Evolutionary conservation across 2,888 invertebrate genomes (phyloP), one percentile per base, ranked within the genome.

Genomic region (Leptarthrus brevirostris): DNA sequence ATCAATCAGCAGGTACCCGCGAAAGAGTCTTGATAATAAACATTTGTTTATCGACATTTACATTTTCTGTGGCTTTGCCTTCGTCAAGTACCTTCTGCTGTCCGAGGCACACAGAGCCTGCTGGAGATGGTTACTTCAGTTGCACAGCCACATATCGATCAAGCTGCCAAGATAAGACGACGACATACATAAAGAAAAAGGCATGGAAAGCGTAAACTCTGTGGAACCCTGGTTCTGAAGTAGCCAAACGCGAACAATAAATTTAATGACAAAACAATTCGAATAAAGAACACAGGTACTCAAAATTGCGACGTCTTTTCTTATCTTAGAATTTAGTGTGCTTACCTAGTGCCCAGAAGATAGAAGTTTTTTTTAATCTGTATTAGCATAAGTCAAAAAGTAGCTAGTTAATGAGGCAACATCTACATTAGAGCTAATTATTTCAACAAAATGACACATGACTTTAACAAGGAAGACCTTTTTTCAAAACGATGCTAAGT

Each of bases 21-120:
- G 36, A 16, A 26, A 66, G 16, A 66, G 30, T 26, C 12, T n/a
- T n/a, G n/a, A 14, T 26, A 5, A 10, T 16, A 24, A 66, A 66
- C 66, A 66, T 66, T 66, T 66, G 66, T 49, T 66, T 66, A 66
- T 66, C 66, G 66, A 49, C 66, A 66, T 66, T 66, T 47, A 66
- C 66, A 66, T 66, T 66, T 66, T 47, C 66, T 49, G 10, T 44
- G 44, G 44, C 30, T 49, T 30, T 47, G 47, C 49, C 66, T 49
- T 14, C 49, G 16, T 47, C n/a, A 24, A 18, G n/a, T n/a, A n/a
- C n/a, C 49, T 26, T 26, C 44, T 66, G n/a, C 66, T 24, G 47
- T 47, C 36, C 47, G 14, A 22, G 49, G 22, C 47, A 24, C 47
- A 24, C 47, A n/a, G 16, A 30, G 34, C 30, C 6, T 6, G 22